Base-by-base conservation (phyloP, 2,888 invertebrate species). In the Microdon myrmicae region DNA sequence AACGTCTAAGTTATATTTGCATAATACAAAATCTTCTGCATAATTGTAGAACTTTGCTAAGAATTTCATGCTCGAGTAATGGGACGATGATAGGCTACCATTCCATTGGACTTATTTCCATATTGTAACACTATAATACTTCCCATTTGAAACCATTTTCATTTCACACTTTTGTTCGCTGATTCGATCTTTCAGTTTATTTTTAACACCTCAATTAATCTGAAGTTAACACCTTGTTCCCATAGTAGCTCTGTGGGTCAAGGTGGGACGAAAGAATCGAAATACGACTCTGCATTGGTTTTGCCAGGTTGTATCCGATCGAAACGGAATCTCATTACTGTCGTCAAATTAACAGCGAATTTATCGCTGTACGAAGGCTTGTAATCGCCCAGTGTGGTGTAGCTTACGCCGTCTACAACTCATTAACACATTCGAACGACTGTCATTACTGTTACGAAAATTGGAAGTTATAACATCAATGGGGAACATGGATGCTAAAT, bases 151-250 rank as follows among this genome's bases (percentile, higher is more conserved):
- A 26, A 22, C 32, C 17, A 4, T 39, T 16, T 16, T 43, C 29
- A 14, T 53, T 51, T 51, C 43, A 53, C n/a, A 58, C 53, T 58
- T 47, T 22, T 64, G 58, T 43, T 29, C 58, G 43, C 38, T 64
- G 64, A 64, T 58, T 53, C 64, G 58, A 51, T 51, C 56, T 37
- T 53, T 56, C 29, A 20, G 31, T 45, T 39, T 28, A 45, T 28
- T 41, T 19, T 45, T 47, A 20, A 53, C 53, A 37, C 43, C 12
- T 43, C 34, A 51, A 51, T 58, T 58, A 64, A 58, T 23, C 38
- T 9, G 19, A 12, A 58, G 39, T 64, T 58, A 51, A 56, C 58
- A 64, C 49, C 51, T 45, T 56, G 41, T 41, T 44, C 45, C 41
- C 41, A 20, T 17, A 51, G 34, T 34, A 31, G 47, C 48, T 22